Percentiles rank a stretch among this genome's conserved stretches.
Conservation (phyloP, 2,888 invertebrate genomes). For the Ptychoptera albimana region DNA sequence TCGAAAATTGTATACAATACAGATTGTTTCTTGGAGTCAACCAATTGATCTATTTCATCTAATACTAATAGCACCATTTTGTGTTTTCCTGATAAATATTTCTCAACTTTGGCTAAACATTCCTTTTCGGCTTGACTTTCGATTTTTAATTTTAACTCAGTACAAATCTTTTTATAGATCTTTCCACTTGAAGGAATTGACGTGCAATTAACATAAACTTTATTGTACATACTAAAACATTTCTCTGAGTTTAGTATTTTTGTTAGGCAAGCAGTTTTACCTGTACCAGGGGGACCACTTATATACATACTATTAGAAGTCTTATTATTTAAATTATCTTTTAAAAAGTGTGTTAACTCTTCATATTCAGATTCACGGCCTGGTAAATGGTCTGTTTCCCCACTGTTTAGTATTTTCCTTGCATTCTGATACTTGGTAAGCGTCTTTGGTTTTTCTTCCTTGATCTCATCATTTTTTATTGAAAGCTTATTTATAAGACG, state of each 20-base stretch:
- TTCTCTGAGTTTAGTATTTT: slow-evolving; percentile 51
- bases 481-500: background rate
- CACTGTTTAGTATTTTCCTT: slow-evolving; percentile 24
- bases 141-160: slow-evolving; percentile 47
- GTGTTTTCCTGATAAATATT: slow-evolving; percentile 45
- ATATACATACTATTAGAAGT: slow-evolving; percentile 76
- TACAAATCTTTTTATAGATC: slow-evolving; percentile 62
- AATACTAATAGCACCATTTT: slow-evolving; percentile 70
- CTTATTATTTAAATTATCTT: slow-evolving; percentile 42
- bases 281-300: slow-evolving; percentile 94
- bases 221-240: slow-evolving; percentile 31
- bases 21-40: slow-evolving; percentile 57
- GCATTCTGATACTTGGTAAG: slow-evolving; percentile 27
- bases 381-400: slow-evolving; percentile 37
- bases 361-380: slow-evolving; percentile 68
- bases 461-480: background rate
- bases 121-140: slow-evolving; percentile 47
- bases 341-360: slow-evolving; percentile 51
- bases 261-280: slow-evolving; percentile 80
- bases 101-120: slow-evolving; percentile 48
- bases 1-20: slow-evolving; percentile 87
- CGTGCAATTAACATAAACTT: slow-evolving; percentile 69
- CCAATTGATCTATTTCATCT: slow-evolving; percentile 92
- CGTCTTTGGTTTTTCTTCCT: slow-evolving; percentile 10
- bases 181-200: slow-evolving; percentile 66